These are phyloP conservation scores for Ageneiosus marmoratus DNA, from an alignment of 2,113 vertebrate genomes.

Conservation along the genomic window DNA sequence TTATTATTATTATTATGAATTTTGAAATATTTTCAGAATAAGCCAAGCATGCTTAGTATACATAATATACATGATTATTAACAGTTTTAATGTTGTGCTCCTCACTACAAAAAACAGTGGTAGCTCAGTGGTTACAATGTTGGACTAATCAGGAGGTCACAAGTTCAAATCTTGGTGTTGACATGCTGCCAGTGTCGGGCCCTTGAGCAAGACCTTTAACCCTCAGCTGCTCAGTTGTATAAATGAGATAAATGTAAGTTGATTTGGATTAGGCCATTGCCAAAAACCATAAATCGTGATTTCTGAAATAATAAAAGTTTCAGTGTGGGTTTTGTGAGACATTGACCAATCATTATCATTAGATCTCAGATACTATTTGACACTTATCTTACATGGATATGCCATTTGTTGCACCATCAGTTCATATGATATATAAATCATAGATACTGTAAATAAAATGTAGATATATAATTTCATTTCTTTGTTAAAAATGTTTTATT, in stretches of 20 bases:
- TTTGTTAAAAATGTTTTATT: neutral
- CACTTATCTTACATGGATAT: constrained; percentile 6
- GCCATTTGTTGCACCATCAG: neutral
- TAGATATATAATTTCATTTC: too few relatives aligned
- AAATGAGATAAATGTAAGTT: too few relatives aligned
- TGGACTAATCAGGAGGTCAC: too few relatives aligned
- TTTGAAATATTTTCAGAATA: neutral
- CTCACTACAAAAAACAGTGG: neutral
- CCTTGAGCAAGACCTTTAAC: too few relatives aligned
- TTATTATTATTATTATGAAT: neutral
- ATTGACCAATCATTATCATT: neutral
- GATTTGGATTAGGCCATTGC: too few relatives aligned
- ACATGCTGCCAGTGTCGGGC: too few relatives aligned
- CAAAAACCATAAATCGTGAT: neutral
- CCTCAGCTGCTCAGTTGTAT: too few relatives aligned
- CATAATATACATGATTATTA: neutral
- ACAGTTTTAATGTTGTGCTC: neutral
- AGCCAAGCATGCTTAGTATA: neutral
- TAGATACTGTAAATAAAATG: too few relatives aligned
- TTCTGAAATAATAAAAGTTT: constrained; percentile 18
- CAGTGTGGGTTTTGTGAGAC: neutral
- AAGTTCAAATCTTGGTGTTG: too few relatives aligned
- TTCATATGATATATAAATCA: neutral
- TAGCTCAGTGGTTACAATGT: too few relatives aligned
- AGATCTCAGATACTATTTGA: neutral